Base-by-base conservation (phyloP, 1,140 invertebrate species). In the Amyelois transitella region DNA sequence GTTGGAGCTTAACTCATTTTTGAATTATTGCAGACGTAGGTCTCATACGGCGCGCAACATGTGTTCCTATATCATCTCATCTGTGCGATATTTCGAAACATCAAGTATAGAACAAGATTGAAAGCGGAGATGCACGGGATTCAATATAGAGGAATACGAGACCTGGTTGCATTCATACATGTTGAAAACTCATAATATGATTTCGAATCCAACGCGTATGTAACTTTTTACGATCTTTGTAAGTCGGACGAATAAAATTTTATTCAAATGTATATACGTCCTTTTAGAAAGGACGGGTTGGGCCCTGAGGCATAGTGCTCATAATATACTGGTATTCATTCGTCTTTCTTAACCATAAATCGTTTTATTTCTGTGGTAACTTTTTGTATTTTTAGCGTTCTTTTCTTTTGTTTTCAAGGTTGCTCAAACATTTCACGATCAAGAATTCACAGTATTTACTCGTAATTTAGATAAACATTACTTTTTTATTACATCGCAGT, bases 141-240 rank as follows among this genome's bases (percentile, higher is more conserved):
- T 80, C 81, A 82, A 83, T 85, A 83, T 77, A 75, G 74, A 55
- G 68, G 64, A 74, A 81, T 75, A 69, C 72, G 65, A 77, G 72
- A 60, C 59, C 67, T 71, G 66, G 73, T 74, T 80, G 70, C 78
- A 75, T 77, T 80, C 74, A 75, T 80, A 69, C 62, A 81, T 81
- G 72, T 75, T 81, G 78, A 80, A 80, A 79, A 77, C 71, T 76
- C 71, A 77, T 75, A 80, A 82, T 73, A 74, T 74, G 75, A 79
- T 80, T 81, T 80, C 66, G 56, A 76, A 77, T 79, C 63, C 70
- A 79, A 77, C 73, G 72, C 74, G 66, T 66, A 66, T 70, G 67
- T 69, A 75, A 66, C 69, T 77, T 80, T 74, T 75, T 75, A 77
- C 70, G 63, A 64, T 68, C 64, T 72, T 66, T 69, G 62, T 69